Base-by-base conservation (phyloP, 2,113 vertebrate genomes). In the Pituophis catenifer region DNA sequence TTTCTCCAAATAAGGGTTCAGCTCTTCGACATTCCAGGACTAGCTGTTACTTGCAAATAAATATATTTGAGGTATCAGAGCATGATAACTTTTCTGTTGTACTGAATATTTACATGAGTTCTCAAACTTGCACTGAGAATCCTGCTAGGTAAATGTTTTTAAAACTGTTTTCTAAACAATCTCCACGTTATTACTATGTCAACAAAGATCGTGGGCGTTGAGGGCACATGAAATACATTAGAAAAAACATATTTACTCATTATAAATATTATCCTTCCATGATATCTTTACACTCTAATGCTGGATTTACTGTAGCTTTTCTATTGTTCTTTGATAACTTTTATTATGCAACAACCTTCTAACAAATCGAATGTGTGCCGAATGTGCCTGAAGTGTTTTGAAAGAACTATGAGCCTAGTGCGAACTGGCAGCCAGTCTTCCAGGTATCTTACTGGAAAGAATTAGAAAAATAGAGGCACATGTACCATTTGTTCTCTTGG, bases 351-450 rank as follows among this genome's bases (percentile, higher is more conserved):
- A 96, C 90, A 1, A 13, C 94, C 92, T 95, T 96, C 91, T 97
- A 91, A 95, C 93, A 96, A 94, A 95, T 70, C 89, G 94, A 96
- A 95, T 85, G 90, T 95, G 93, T 94, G 95, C 95, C 95, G 95
- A 96, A 96, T 96, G 93, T 92, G 92, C 96, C 92, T 96, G 92
- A 89, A 92, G 94, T 96, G 90, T 95, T 90, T 96, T 94, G 92
- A 91, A 95, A 91, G 94, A 53, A 58, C 90, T 94, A 24, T 90
- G 95, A 96, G 92, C 85, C 93, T 94, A 95, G 94, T 91, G 81
- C 91, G 92, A 97, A 92, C 91, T 96, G 95, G 55, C 95, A 96
- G 94, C 91, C 94, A 93, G 93, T 96, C 91, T 94, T 96, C 92
- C 93, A 95, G 94, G 92, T 96, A 92, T 50, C 12, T 86, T 0